Conservation (phyloP, 2,113 vertebrate species). For the Oryzias melastigma region DNA sequence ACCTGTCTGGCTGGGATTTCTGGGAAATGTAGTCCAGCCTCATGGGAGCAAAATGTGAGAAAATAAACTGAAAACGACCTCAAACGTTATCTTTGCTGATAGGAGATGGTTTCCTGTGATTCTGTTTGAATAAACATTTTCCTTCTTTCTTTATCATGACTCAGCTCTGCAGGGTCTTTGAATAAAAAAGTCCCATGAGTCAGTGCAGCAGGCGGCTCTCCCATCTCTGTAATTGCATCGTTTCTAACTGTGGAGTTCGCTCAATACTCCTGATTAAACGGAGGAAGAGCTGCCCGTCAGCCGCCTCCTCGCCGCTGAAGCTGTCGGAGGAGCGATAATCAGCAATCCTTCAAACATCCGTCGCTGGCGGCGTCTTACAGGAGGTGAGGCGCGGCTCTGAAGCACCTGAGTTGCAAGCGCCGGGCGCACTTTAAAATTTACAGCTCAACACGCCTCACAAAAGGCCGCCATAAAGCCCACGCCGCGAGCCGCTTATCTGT, state of each 20-base stretch:
- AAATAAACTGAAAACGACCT: too few species aligned
- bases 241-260: not conserved
- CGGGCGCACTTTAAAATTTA: not conserved
- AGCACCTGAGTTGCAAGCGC: constrained; percentile 16
- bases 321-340: constrained; percentile 8
- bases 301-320: not conserved
- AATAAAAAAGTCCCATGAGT: not conserved
- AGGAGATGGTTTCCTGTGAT: too few species aligned
- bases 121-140: too few species aligned
- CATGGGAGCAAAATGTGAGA: too few species aligned
- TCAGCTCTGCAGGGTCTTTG: not conserved
- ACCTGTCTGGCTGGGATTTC: not conserved
- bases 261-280: constrained; percentile 3
- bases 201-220: not conserved
- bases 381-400: not conserved
- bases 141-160: too few species aligned
- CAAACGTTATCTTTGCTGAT: too few species aligned
- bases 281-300: not conserved
- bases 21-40: not conserved
- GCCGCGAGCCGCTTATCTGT: not conserved
- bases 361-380: not conserved
- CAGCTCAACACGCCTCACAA: not conserved
- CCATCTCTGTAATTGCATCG: constrained; percentile 7
- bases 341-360: not conserved
- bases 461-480: not conserved